Evolutionary conservation across 2,888 invertebrate genomes (phyloP).

Genomic region (Mimas tiliae): DNA sequence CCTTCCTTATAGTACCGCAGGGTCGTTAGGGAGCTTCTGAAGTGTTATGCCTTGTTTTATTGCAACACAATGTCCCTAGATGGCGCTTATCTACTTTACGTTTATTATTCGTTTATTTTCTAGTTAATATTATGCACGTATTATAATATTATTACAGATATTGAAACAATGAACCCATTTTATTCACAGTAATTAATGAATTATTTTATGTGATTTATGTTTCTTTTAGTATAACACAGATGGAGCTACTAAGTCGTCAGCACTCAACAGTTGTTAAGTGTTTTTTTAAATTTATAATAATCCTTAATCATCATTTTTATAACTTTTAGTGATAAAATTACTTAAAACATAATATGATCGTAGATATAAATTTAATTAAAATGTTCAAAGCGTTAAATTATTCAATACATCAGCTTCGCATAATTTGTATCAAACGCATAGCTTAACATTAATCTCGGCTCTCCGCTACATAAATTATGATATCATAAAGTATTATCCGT

Average conservation of each 20-base stretch:
- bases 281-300: neutral
- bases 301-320: no score
- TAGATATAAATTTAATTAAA: neutral
- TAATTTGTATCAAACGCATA: conserved; percentile 20
- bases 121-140: neutral
- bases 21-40: conserved; percentile 19
- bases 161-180: neutral
- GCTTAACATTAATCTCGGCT: conserved; percentile 35
- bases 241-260: conserved; percentile 3
- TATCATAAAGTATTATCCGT: conserved; percentile 48
- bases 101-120: neutral
- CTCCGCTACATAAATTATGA: conserved; percentile 50
- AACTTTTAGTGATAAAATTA: neutral
- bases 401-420: conserved; percentile 7
- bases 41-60: conserved; percentile 23
- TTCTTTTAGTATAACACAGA: neutral
- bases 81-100: conserved; percentile 34
- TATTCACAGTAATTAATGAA: neutral
- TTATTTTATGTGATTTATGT: neutral
- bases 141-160: neutral
- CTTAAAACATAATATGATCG: neutral
- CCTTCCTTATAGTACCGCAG: conserved; percentile 27
- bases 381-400: conserved; percentile 2
- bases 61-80: conserved; percentile 35
- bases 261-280: neutral